These are phyloP conservation scores for Liparis tanakae DNA, from an alignment of 2,797 vertebrate species.

Conservation along the genomic window DNA sequence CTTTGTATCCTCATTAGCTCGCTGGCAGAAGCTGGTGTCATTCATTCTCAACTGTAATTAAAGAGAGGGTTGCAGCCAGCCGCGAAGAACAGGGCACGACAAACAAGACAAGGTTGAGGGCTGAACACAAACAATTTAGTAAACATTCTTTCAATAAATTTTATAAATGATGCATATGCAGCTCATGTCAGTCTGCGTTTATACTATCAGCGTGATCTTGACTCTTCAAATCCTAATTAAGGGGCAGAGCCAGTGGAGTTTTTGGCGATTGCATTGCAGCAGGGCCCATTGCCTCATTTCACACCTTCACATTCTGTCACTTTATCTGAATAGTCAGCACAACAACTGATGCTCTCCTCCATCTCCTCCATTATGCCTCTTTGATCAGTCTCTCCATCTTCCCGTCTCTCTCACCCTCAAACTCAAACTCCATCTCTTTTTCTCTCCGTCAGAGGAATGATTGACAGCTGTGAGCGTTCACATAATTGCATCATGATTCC, in stretches of 20 bases:
- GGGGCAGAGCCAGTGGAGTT: slow-evolving; percentile 15
- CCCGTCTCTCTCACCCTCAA: slow-evolving; percentile 4
- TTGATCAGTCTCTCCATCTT: slow-evolving; percentile 52
- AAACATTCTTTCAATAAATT: slow-evolving; percentile 9
- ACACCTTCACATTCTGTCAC: slow-evolving; percentile 45
- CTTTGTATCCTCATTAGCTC: slow-evolving; percentile 27
- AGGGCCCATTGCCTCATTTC: slow-evolving; percentile 58
- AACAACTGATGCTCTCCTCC: slow-evolving; percentile 40
- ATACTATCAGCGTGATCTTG: background rate
- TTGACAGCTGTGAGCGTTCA: slow-evolving; percentile 64
- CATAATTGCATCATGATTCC: slow-evolving; percentile 70
- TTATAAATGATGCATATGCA: slow-evolving; percentile 5
- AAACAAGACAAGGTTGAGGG: background rate
- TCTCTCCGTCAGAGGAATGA: slow-evolving; percentile 47
- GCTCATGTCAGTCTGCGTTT: slow-evolving; percentile 9
- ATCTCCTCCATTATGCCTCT: slow-evolving; percentile 29
- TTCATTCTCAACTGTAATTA: slow-evolving; percentile 42
- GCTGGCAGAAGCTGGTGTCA: slow-evolving; percentile 5
- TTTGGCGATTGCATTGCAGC: slow-evolving; percentile 44
- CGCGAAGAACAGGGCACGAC: slow-evolving; percentile 6
- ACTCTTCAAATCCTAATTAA: slow-evolving; percentile 7
- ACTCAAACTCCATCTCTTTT: slow-evolving; percentile 15
- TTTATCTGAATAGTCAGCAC: slow-evolving; percentile 57
- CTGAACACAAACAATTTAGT: background rate
- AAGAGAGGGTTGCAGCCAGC: background rate